Evolutionary conservation across 2,888 invertebrate species (phyloP), one percentile per base, ranked within the genome.

Genomic region (Calameuta filiformis): DNA sequence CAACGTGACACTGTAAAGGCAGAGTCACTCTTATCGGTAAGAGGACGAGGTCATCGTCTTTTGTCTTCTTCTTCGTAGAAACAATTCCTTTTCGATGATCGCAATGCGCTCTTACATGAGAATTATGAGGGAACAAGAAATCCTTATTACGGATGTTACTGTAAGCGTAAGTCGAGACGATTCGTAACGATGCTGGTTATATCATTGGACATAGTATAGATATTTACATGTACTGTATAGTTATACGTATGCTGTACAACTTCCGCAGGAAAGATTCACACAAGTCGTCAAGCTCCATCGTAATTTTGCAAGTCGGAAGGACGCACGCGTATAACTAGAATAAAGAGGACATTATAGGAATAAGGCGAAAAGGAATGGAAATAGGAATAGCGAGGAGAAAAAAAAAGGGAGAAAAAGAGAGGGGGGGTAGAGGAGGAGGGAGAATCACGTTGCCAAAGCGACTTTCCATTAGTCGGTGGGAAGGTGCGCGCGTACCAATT

Each of bases 401-500:
- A 73, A n/a, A 71, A 33, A n/a, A n/a, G 9, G 0, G 35, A n/a
- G 15, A 23, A n/a, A 68, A 15, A 77, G 33, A 34, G 15, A 56
- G 1, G 15, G 12, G 56, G 73, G 73, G 6, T 3, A 3, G 1
- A 33, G 12, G 56, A 78, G 69, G 12, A 31, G 35, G 35, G 33
- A 30, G 35, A n/a, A 31, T 23, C 11, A 33, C n/a, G 69, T 40
- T 71, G 35, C 75, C 73, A 33, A 68, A 71, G 75, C 75, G 73
- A 73, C 75, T 77, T 78, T 75, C 35, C 77, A 79, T 75, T 75
- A 35, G 35, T 80, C 56, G 56, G 56, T 23, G 56, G 23, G 2
- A 56, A 56, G 56, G 23, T 23, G 56, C 23, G 56, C 56, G 56
- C 56, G 56, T 56, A 56, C 56, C 56, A 23, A 56, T 56, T 56